A percentile compares a stretch with the other conserved stretches of the same genome.
These are phyloP conservation scores for Oedothorax gibbosus DNA, from an alignment of 1,140 invertebrate species.

Conservation along the genomic window DNA sequence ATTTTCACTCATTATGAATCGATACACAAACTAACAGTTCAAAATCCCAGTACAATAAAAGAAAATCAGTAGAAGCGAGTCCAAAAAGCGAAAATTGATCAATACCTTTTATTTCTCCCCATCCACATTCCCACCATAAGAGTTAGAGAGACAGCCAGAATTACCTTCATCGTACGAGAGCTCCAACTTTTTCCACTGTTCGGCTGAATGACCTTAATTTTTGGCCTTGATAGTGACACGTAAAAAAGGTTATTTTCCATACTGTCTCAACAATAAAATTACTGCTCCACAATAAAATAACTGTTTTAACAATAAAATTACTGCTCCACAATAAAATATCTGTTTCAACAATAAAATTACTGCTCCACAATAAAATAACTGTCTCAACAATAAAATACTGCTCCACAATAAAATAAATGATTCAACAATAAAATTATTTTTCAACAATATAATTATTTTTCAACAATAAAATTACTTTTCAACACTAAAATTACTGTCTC, in stretches of 20 bases:
- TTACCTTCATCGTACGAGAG: slow-evolving; percentile 30
- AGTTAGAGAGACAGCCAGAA: slow-evolving; percentile 39
- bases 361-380: too few species aligned
- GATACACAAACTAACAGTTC: too few species aligned
- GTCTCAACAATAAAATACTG: too few species aligned
- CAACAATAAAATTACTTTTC: not conserved
- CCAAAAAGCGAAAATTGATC: not conserved
- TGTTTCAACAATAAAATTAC: too few species aligned
- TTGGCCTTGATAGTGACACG: slow-evolving; percentile 57
- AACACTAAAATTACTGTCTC: too few species aligned
- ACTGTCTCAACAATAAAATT: not conserved
- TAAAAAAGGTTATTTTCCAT: slow-evolving; percentile 53
- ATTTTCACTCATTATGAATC: too few species aligned
- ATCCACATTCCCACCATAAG: not conserved
- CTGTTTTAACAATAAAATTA: not conserved
- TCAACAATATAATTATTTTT: too few species aligned
- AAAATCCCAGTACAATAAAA: too few species aligned
- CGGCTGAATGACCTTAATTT: slow-evolving; percentile 56
- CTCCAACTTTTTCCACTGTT: slow-evolving; percentile 11
- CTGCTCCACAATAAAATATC: too few species aligned
- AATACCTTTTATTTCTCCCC: not conserved
- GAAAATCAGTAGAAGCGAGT: not conserved
- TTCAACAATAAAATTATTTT: too few species aligned
- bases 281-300: not conserved
- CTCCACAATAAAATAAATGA: too few species aligned